Evolutionary conservation across 2,113 vertebrate species (phyloP).

Genomic region (Epinephelus cyanopodus): DNA sequence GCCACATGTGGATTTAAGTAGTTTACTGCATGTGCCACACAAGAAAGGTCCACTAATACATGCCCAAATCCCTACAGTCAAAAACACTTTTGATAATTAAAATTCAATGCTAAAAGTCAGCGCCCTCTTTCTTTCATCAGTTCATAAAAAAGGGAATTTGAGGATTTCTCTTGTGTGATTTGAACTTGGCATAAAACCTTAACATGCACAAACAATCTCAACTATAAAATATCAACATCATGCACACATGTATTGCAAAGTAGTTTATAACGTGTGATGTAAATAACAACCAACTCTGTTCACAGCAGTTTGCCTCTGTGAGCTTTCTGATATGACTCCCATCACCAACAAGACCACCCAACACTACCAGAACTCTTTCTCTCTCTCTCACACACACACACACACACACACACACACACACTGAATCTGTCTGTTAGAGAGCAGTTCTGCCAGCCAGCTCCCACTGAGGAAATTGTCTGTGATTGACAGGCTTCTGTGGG

Average conservation of each 20-base stretch:
- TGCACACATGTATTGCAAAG: not conserved
- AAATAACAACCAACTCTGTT: not conserved
- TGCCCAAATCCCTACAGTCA: not conserved
- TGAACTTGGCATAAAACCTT: not conserved
- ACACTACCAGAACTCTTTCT: not conserved
- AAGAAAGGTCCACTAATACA: not conserved
- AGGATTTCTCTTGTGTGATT: too few relatives aligned
- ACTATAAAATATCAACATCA: not conserved
- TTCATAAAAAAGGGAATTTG: not conserved
- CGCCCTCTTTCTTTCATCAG: not conserved
- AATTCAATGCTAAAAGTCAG: not conserved
- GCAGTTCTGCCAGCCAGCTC: slow-evolving; percentile 15
- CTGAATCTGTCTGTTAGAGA: not conserved
- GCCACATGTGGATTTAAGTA: not conserved
- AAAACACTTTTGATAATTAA: too few relatives aligned
- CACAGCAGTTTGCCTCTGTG: not conserved
- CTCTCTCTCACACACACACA: not conserved
- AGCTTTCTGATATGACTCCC: slow-evolving; percentile 3
- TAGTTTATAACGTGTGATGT: not conserved
- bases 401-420: slow-evolving; percentile 5
- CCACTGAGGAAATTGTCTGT: slow-evolving; percentile 38
- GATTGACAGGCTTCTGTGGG: slow-evolving; percentile 60
- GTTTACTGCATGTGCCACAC: too few relatives aligned
- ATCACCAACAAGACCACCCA: not conserved
- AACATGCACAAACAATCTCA: not conserved